These are phyloP conservation scores for Malurus cyaneus DNA, from an alignment of 2,113 vertebrate species.

Conservation along the genomic window DNA sequence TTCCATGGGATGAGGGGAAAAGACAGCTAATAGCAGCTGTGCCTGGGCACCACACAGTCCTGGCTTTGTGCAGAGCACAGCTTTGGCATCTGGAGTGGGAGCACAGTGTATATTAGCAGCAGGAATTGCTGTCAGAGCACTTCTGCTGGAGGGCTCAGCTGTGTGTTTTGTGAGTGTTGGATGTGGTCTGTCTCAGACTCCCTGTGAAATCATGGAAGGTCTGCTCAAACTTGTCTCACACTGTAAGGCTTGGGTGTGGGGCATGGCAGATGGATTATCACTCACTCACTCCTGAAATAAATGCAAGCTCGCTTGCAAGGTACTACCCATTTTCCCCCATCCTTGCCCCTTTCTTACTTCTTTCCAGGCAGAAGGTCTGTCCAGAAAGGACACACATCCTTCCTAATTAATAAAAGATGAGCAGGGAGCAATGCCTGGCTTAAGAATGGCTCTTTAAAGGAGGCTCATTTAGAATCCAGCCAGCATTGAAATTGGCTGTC, in stretches of 20 bases:
- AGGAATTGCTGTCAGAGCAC: not conserved
- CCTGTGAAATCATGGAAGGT: not conserved
- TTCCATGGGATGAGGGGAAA: not conserved
- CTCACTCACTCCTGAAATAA: not conserved
- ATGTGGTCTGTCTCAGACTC: not conserved
- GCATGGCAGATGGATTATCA: accelerated
- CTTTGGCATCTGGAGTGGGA: not conserved
- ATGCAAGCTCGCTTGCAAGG: not conserved
- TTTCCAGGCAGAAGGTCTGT: not conserved
- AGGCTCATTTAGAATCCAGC: not conserved
- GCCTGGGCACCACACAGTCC: not conserved
- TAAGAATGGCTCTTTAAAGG: not conserved
- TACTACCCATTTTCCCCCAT: not conserved
- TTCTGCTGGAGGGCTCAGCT: not conserved
- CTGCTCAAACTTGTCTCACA: not conserved
- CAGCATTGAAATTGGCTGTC: not conserved
- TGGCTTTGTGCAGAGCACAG: not conserved
- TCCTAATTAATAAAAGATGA: not conserved
- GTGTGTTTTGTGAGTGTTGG: not conserved
- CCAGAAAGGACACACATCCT: not conserved
- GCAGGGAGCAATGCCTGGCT: not conserved
- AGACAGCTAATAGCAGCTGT: not conserved
- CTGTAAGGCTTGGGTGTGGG: not conserved
- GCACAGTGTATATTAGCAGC: not conserved
- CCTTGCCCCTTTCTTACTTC: not conserved